Evolutionary conservation across 2,113 vertebrate genomes (phyloP), one percentile per base, ranked within the genome.

Genomic region (Columba livia): DNA sequence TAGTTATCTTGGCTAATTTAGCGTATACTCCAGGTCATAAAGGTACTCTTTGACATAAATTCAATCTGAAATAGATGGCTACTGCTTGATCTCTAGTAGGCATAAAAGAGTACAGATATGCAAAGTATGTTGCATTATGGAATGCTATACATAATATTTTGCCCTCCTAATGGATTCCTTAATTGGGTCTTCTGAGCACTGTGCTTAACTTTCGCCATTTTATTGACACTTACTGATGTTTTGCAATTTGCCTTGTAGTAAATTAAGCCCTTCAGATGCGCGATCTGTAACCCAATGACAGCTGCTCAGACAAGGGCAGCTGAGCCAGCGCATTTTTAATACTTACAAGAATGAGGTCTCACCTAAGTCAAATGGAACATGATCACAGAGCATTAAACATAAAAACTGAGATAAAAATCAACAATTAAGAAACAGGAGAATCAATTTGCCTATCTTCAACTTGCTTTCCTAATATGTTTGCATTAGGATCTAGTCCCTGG

Each of bases 21-120:
- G 48, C 66, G 67, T 20, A 50, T 64, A 31, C 57, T 80, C 69
- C 77, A 58, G 34, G 79, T 79, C 88, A 79, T 42, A 62, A 31
- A 78, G 51, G 26, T 67, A 64, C 42, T 38, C 72, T 64, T 25
- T 90, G 88, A 77, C 85, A 91, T 66, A 90, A 94, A 95, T 88
- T 85, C 53, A 60, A 26, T 24, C 42, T 90, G 88, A 96, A 96
- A 87, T 36, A 64, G 77, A 70, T 28, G 48, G 60, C 32, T 70
- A 42, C 26, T 64, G 51, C 92, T 81, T 74, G 34, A 82, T 88
- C n/a, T 81, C 62, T 57, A 61, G 15, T 40, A 44, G 16, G 44
- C 42, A 53, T 56, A 42, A 26, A 47, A n/a, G 62, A 79, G 65
- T 9, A 48, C 15, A 90, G 28, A 84, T 81, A 90, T 26, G 65